Percentiles rank a stretch among this genome's conserved stretches.
These are phyloP conservation scores for Noctua janthe DNA, from an alignment of 2,888 invertebrate genomes.

Conservation along the genomic window DNA sequence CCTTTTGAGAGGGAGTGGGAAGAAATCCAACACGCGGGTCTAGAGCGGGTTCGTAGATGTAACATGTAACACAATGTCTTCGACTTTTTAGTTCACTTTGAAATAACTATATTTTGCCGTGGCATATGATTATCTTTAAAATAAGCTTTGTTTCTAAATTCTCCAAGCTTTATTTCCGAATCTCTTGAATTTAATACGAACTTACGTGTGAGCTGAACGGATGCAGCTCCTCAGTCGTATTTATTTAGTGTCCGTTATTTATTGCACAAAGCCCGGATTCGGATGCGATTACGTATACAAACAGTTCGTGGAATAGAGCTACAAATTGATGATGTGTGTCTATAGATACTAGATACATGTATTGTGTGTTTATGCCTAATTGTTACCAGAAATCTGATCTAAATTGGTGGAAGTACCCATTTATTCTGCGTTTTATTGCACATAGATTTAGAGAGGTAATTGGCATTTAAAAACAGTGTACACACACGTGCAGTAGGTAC, in stretches of 20 bases:
- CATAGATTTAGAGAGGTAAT: background rate
- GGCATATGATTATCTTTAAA: background rate
- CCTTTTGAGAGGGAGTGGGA: background rate
- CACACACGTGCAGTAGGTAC: background rate
- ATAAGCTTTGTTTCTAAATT: background rate
- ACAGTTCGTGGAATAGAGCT: slow-evolving; percentile 45
- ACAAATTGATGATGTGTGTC: slow-evolving; percentile 34
- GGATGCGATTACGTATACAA: slow-evolving; percentile 59
- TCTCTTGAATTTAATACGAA: slow-evolving; percentile 5
- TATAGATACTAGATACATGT: background rate
- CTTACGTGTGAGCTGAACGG: slow-evolving; percentile 4
- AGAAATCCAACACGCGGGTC: background rate
- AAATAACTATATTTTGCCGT: background rate
- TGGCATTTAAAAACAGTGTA: background rate
- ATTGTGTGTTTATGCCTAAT: background rate
- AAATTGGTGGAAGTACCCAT: background rate
- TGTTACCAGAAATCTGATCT: slow-evolving; percentile 6
- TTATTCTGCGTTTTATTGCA: background rate
- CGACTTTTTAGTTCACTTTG: background rate
- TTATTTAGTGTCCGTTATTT: slow-evolving; percentile 55
- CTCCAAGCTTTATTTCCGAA: background rate
- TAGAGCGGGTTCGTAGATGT: background rate
- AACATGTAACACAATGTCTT: background rate
- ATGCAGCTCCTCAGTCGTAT: slow-evolving; percentile 45
- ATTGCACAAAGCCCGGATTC: slow-evolving; percentile 43